phyloP scores from a whole-genome alignment of 2,888 invertebrate species.

The Sarcophaga caerulescens region DNA sequence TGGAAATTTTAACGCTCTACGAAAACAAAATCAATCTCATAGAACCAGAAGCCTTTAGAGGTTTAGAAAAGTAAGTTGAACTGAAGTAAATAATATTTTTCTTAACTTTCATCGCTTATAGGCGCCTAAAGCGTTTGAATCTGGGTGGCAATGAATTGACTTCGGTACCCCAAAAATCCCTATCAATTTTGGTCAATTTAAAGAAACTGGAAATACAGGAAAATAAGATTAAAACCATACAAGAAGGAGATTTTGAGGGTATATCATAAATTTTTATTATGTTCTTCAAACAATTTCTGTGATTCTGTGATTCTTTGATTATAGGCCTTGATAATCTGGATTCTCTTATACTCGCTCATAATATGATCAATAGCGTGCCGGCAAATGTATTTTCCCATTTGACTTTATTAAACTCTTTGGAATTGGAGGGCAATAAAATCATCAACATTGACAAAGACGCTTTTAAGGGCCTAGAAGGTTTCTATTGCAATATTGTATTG shows the following conservation, averaged over 20 bases:
- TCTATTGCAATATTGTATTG: conserved; percentile 69
- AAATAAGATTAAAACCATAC: conserved; percentile 89
- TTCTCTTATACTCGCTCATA: conserved; percentile 92
- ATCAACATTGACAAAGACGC: conserved; percentile 91
- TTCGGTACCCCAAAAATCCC: conserved; percentile 89
- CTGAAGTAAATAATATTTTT: no score
- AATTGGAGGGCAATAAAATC: conserved; percentile 93
- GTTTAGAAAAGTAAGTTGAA: conserved; percentile 88
- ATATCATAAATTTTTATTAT: conserved; percentile 68
- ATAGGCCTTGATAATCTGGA: conserved; percentile 91
- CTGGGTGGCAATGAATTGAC: conserved; percentile 91
- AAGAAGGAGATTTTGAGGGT: conserved; percentile 94
- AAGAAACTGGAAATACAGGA: conserved; percentile 95
- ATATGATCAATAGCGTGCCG: conserved; percentile 89
- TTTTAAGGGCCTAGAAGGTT: conserved; percentile 94
- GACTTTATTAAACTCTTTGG: conserved; percentile 90
- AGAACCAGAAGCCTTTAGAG: conserved; percentile 92
- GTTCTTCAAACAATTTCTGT: not conserved
- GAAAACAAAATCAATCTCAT: conserved; percentile 91
- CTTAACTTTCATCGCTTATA: conserved; percentile 73
- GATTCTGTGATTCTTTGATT: not conserved
- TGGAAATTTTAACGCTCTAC: conserved; percentile 93
- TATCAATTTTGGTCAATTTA: conserved; percentile 89
- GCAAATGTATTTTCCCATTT: conserved; percentile 92
- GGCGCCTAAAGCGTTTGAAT: conserved; percentile 91